Base-by-base conservation (phyloP, 30 jellyfish, hydroid and myxozoan genomes). In the Turritopsis rubra region DNA sequence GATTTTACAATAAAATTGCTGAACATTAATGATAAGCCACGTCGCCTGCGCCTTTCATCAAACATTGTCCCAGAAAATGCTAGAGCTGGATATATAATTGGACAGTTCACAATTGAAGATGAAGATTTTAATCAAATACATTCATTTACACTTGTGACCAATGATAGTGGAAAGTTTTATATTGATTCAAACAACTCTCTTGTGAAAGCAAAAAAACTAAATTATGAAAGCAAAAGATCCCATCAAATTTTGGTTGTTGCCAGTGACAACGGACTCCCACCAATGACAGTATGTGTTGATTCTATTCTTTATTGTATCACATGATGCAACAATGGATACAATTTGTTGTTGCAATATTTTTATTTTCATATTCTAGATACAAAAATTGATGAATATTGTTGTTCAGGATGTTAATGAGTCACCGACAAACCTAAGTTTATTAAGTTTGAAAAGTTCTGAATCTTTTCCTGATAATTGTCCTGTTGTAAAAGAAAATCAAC, bases 341-440 rank as follows among this genome's bases (percentile, higher is more conserved):
- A n/a, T n/a, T n/a, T n/a, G n/a, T n/a, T 24, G 66, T 53, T 23
- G 27, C 25, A 41, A 18, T 30, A 25, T 16, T 1, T 60, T 20
- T 19, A 26, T 68, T 21, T 68, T 21, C 16, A 8, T 26, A 22
- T 84, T 86, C 27, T 73, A 91, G 97, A 60, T 75, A 29, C 29
- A 84, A 29, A 86, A 87, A 66, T 81, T 76, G 66, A 79, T 91
- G 81, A 68, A 52, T 22, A 84, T 91, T 1, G 24, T 73, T 0
- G 71, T 91, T 20, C 86, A 85, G 52, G 91, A 91, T 31, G 87
- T 91, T n/a, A 91, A 91, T 74, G 97, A 91, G 75, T 81, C 96
- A 13, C 97, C 97, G 8, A 80, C 93, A 22, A 79, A 80, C 66
- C 81, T 91, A 28, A 87, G 83, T 18, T 17, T 91, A 8, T 80